Evolutionary conservation across 1,140 invertebrate species (phyloP), one percentile per base, ranked within the genome.

Genomic region (Drosophila saltans): DNA sequence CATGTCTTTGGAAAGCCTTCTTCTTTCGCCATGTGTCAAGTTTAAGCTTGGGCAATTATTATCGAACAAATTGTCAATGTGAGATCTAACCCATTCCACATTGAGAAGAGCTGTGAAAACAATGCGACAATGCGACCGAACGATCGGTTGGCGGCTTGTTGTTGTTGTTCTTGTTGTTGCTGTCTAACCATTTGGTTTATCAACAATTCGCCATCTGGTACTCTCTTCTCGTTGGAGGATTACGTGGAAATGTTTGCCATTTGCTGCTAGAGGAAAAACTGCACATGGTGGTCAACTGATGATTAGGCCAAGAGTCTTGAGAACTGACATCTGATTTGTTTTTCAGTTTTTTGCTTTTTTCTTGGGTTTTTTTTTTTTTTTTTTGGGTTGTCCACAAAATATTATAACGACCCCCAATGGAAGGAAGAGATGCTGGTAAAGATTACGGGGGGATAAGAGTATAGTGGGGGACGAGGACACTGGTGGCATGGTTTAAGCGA

Each of bases 21-120:
- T 10, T n/a, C 39, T 4, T 28, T 26, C 36, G 66, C 78, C 78
- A 76, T 91, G 80, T 83, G 81, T 89, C 89, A 91, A 86, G 76
- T 78, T 66, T 75, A 74, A 82, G 81, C 80, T 85, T 90, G 79
- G 74, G 88, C 90, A 91, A 91, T 91, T 91, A 91, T 91, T 91
- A 91, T 91, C 81, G 75, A 91, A 90, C 90, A 91, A 91, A 91
- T 91, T 91, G 90, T 91, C 90, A 91, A 75, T 69, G 73, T 67
- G 24, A 72, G 75, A 59, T 36, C 57, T 36, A 59, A 10, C 55
- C 2, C 9, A 11, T 33, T 39, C 11, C 33, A 36, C 57, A 16
- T 66, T 52, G 30, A 66, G 71, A 65, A 78, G 69, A 88, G 83
- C 83, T 86, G 82, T 85, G 81, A 85, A 88, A 86, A 86, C 82